A percentile compares a stretch with the other conserved stretches of the same genome.
phyloP scores from a whole-genome alignment of 2,888 invertebrate genomes.

The Agelastica alni region DNA sequence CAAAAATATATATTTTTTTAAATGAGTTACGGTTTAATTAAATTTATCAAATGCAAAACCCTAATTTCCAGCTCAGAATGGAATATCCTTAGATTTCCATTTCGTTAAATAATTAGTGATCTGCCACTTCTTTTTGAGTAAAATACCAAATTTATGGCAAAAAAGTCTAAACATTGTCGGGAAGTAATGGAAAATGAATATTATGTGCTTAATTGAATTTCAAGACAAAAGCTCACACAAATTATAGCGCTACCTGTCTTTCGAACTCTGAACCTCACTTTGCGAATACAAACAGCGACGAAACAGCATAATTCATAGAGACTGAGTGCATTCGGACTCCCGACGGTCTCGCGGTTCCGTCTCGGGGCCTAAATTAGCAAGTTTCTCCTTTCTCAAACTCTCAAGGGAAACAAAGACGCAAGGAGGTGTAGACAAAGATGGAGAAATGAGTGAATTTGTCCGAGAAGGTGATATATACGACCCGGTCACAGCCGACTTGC shows the following conservation, averaged over 20 bases:
- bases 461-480: conserved; percentile 49
- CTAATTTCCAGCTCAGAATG: too few relatives aligned
- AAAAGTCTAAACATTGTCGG: too few relatives aligned
- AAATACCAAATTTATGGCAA: too few relatives aligned
- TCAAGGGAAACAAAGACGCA: background rate
- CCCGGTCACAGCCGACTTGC: conserved; percentile 50
- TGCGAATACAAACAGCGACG: conserved; percentile 5
- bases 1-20: too few relatives aligned
- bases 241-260: background rate
- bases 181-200: too few relatives aligned
- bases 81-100: too few relatives aligned
- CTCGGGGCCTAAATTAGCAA: conserved; percentile 53
- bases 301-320: conserved; percentile 42
- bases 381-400: conserved; percentile 38
- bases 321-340: conserved; percentile 39
- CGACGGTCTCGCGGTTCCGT: conserved; percentile 35
- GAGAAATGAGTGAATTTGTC: conserved; percentile 41
- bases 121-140: too few relatives aligned
- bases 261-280: background rate
- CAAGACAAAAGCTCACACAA: too few relatives aligned
- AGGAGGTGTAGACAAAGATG: background rate
- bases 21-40: too few relatives aligned
- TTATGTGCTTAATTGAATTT: too few relatives aligned
- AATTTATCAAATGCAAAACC: too few relatives aligned
- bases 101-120: too few relatives aligned